Conservation (phyloP, 2,888 invertebrate genomes). For the Gasteruption jaculator region DNA sequence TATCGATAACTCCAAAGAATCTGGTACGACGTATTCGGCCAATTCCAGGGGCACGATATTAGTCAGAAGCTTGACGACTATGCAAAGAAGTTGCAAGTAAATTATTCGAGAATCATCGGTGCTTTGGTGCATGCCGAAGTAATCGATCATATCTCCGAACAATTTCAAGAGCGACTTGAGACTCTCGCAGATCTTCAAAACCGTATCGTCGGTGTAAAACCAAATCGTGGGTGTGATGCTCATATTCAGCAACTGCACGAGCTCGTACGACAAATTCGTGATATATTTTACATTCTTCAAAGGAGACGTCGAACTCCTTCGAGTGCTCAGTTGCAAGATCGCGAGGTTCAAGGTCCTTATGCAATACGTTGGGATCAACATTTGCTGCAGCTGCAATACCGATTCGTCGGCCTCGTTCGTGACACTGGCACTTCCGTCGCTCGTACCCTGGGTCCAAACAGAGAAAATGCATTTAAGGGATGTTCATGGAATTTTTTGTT, state of each 20-base stretch:
- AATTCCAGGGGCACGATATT: conserved; percentile 50
- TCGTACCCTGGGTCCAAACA: conserved; percentile 31
- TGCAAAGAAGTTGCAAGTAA: conserved; percentile 52
- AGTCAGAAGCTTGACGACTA: conserved; percentile 47
- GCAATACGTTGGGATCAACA: conserved; percentile 53
- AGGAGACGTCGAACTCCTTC: conserved; percentile 30
- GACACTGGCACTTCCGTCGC: conserved; percentile 33
- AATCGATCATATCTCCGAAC: conserved; percentile 54
- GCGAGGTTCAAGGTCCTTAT: conserved; percentile 47
- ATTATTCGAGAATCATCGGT: conserved; percentile 47
- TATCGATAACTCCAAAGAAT: conserved; percentile 50
- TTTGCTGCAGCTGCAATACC: conserved; percentile 49
- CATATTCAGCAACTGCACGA: conserved; percentile 55
- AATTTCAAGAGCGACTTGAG: conserved; percentile 52
- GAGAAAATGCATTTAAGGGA: conserved; percentile 4
- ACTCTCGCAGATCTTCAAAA: conserved; percentile 35
- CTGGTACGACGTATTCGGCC: conserved; percentile 50
- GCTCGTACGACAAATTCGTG: conserved; percentile 39
- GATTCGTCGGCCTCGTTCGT: conserved; percentile 42
- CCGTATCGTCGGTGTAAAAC: conserved; percentile 43
- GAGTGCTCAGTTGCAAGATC: conserved; percentile 33
- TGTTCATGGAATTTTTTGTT: too few relatives aligned
- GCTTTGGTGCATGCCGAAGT: conserved; percentile 31
- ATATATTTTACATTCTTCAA: conserved; percentile 35
- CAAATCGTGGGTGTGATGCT: conserved; percentile 59